Base-by-base conservation (phyloP, 2,113 vertebrate genomes). In the Azemiops feae region DNA sequence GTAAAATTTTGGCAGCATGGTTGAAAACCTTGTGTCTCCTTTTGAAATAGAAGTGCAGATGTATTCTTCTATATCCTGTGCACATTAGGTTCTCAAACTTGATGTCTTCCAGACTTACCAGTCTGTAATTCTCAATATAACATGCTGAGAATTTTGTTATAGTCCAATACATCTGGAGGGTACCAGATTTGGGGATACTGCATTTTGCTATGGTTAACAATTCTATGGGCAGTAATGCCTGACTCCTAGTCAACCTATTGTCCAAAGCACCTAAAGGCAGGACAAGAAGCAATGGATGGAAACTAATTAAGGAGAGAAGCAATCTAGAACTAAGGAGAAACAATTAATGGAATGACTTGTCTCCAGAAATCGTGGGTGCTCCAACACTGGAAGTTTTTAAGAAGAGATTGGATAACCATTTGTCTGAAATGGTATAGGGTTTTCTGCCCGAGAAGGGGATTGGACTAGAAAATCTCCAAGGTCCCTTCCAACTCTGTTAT, bases 1-100 rank as follows among this genome's bases (percentile, higher is more conserved):
- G 39, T 10, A 2, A 1, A 43, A 11, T 9, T 52, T 53, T 86
- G 91, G 53, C 54, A 64, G 90, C 52, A n/a, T 30, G 55, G 87
- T 74, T 81, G 18, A 52, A 89, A 92, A 92, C 85, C 30, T 91
- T 74, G 47, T 81, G 60, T 87, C 81, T 94, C 88, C 74, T 88
- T 88, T 54, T 85, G 74, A 47, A 91, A 90, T 1, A 25, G 16
- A 10, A 88, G 30, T 43, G 47, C 92, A 85, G 85, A 74, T 30
- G 92, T 58, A 14, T 52, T 0, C n/a, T n/a, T n/a, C 87, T 10
- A 25, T 54, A 30, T 87, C 85, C 9, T n/a, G 1, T 1, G 0
- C 88, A 3, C 22, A 81, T 85, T 54, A 16, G 22, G 34, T 39
- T 39, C 69, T 39, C 34, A 81, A 39, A 81, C 69, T 34, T 39